phyloP scores from a whole-genome alignment of 92 coral and sea anemone genomes.

The Plumapathes pennacea region DNA sequence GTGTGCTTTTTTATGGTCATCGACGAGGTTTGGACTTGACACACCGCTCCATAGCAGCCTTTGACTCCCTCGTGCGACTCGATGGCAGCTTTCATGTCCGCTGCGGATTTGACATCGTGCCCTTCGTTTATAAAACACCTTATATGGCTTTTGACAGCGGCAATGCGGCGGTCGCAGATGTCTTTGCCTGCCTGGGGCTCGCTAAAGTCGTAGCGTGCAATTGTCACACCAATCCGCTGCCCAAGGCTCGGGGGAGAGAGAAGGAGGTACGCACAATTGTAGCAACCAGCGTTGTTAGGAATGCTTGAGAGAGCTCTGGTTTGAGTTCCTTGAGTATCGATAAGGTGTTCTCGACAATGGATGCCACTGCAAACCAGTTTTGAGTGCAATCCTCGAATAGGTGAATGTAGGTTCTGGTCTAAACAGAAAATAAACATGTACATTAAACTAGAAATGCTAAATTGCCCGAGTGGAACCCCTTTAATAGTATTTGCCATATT shows the following conservation, averaged over 20 bases:
- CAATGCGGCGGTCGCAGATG: conserved; percentile 7
- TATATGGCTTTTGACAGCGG: conserved; percentile 15
- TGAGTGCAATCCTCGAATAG: conserved; percentile 7
- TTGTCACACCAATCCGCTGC: conserved; percentile 1
- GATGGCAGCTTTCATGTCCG: conserved; percentile 6
- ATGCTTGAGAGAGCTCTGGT: background rate
- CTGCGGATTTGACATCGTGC: conserved; percentile 17
- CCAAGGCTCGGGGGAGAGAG: conserved; percentile 1
- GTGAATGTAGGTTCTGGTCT: no score
- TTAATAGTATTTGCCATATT: no score
- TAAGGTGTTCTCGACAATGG: background rate
- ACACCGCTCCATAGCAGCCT: conserved; percentile 6
- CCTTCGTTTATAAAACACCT: conserved; percentile 21
- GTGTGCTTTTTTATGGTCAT: conserved; percentile 13
- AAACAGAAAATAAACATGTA: background rate
- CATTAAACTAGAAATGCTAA: background rate
- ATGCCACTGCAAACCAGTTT: conserved; percentile 5
- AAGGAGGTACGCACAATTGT: conserved; percentile 2
- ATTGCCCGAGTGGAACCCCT: no score
- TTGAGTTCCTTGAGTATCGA: background rate
- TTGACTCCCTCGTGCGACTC: conserved; percentile 21
- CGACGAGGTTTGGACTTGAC: background rate
- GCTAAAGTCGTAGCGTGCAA: conserved; percentile 8
- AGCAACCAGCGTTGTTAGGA: conserved; percentile 10
- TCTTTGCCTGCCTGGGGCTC: conserved; percentile 18